Evolutionary conservation across 2,113 vertebrate genomes (phyloP).

Genomic region (Heterochromis multidens): DNA sequence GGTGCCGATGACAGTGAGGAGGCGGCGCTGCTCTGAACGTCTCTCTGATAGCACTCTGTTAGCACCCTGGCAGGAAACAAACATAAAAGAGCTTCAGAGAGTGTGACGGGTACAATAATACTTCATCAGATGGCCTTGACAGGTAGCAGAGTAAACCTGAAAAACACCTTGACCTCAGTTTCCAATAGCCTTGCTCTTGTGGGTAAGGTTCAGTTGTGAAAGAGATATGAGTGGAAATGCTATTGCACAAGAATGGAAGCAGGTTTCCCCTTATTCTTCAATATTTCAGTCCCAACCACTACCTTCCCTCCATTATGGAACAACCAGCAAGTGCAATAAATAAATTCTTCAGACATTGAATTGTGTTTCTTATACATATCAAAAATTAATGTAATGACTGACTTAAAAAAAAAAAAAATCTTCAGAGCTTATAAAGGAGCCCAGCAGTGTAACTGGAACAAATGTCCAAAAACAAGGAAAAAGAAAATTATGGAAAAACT

Average conservation of each 20-base stretch:
- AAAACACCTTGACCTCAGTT: neutral
- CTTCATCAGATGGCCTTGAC: conserved; percentile 6
- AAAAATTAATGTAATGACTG: neutral
- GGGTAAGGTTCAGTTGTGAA: neutral
- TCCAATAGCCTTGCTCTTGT: neutral
- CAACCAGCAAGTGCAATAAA: neutral
- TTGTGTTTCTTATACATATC: neutral
- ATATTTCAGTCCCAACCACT: neutral
- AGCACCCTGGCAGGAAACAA: conserved; percentile 72
- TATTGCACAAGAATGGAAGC: neutral
- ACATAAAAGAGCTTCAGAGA: neutral
- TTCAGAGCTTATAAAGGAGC: neutral
- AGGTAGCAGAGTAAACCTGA: neutral
- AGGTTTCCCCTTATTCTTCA: neutral
- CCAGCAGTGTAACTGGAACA: neutral
- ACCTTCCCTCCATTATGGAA: neutral
- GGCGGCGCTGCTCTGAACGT: conserved; percentile 87
- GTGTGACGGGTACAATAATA: neutral
- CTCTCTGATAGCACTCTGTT: conserved; percentile 87
- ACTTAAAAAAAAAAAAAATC: neutral
- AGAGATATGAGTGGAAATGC: neutral
- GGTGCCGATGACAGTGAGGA: conserved; percentile 88
- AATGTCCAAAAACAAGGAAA: neutral
- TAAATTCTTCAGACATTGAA: neutral
- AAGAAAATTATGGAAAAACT: neutral